A percentile compares a stretch with the other conserved stretches of the same genome.
Conservation (phyloP, 2,797 vertebrate genomes). For the Gouania willdenowi region DNA sequence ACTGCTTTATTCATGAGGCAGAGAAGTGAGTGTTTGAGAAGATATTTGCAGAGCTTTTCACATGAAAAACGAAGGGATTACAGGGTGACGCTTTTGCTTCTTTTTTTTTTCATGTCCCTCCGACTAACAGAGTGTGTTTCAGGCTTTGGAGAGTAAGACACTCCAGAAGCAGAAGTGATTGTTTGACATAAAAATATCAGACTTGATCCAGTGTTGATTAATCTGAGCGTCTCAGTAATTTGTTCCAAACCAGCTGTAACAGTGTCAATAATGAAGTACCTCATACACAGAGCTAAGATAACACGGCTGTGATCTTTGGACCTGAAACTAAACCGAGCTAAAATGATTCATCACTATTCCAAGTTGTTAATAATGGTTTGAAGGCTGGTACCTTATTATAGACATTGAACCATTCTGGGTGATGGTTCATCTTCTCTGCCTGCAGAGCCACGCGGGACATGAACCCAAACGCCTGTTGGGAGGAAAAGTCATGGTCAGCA, state of each 20-base stretch:
- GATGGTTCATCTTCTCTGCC: constrained; percentile 98
- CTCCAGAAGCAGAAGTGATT: constrained; percentile 5
- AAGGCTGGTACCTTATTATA: constrained; percentile 89
- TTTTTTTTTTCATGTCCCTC: background rate
- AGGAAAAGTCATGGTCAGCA: constrained; percentile 13
- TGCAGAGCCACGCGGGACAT: constrained; percentile 93
- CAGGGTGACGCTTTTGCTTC: constrained; percentile 24
- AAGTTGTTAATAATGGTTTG: background rate
- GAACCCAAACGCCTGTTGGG: constrained; percentile 89
- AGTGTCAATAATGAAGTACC: constrained; percentile 8
- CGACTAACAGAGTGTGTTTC: constrained; percentile 11
- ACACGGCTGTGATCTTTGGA: constrained; percentile 6
- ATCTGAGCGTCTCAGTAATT: constrained; percentile 22
- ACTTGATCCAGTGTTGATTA: constrained; percentile 21
- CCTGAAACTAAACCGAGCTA: constrained; percentile 13
- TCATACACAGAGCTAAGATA: constrained; percentile 2
- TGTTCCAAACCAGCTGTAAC: constrained; percentile 12
- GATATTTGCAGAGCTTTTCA: constrained; percentile 48
- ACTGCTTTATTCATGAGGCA: constrained; percentile 48
- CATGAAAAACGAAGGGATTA: constrained; percentile 56
- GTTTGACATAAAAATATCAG: constrained; percentile 31
- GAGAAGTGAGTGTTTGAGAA: constrained; percentile 13
- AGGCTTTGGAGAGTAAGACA: constrained; percentile 8
- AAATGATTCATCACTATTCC: background rate
- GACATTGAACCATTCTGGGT: constrained; percentile 96